Conservation (phyloP, 1,140 invertebrate genomes). For the Sinella curviseta region DNA sequence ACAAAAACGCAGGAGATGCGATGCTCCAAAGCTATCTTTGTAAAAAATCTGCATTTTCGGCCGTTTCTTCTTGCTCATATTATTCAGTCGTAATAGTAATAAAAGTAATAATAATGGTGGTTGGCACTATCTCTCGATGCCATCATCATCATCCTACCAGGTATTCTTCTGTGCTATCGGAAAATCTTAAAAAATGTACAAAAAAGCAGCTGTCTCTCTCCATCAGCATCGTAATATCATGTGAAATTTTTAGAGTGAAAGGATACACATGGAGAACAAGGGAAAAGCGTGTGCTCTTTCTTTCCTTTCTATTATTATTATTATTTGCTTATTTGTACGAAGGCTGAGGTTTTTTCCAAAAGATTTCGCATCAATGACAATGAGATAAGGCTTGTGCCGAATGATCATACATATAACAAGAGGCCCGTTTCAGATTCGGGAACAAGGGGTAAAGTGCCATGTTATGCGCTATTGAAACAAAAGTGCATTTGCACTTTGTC, state of each 20-base stretch:
- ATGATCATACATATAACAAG: background rate
- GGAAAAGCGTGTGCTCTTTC: background rate
- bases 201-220: constrained; percentile 9
- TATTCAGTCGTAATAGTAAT: background rate
- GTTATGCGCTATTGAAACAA: background rate
- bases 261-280: background rate
- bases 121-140: constrained; percentile 13
- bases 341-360: background rate
- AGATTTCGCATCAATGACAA: constrained; percentile 24
- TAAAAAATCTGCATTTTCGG: constrained; percentile 3
- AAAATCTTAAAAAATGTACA: background rate
- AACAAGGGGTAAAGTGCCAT: background rate
- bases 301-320: background rate
- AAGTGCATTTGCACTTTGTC: background rate
- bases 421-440: background rate
- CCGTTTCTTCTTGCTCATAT: background rate
- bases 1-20: background rate
- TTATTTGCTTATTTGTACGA: background rate
- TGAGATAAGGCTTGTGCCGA: constrained; percentile 19
- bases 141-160: background rate
- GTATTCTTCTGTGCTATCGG: background rate
- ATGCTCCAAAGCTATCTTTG: background rate
- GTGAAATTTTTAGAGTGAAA: background rate
- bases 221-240: background rate
- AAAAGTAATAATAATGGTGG: constrained; percentile 4